Evolutionary conservation across 1,140 invertebrate genomes (phyloP).

Genomic region (Matsumurasca onukii): DNA sequence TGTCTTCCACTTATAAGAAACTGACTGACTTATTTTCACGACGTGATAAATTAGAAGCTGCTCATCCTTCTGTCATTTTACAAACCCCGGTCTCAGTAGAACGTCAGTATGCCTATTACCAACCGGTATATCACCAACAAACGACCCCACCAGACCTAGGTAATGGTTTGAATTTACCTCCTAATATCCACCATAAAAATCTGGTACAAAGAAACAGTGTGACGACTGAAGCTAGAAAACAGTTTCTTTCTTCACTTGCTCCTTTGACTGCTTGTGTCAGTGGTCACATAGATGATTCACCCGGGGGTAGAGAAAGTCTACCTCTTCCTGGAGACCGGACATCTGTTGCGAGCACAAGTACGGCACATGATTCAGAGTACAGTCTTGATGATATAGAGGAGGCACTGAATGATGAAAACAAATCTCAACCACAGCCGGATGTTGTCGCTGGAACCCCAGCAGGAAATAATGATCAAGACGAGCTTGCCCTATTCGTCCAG

Average conservation of each 20-base stretch:
- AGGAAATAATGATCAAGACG: conserved; percentile 60
- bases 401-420: conserved; percentile 51
- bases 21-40: conserved; percentile 64
- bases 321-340: conserved; percentile 49
- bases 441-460: conserved; percentile 71
- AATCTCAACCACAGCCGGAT: conserved; percentile 61
- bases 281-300: conserved; percentile 34
- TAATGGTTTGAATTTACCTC: conserved; percentile 49
- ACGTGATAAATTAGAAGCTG: conserved; percentile 47
- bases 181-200: conserved; percentile 29
- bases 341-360: conserved; percentile 48
- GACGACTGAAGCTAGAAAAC: conserved; percentile 59
- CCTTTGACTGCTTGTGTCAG: conserved; percentile 70
- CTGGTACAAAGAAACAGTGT: conserved; percentile 36
- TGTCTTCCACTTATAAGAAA: conserved; percentile 64
- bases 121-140: conserved; percentile 36
- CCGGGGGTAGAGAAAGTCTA: conserved; percentile 16
- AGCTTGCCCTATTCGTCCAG: conserved; percentile 79
- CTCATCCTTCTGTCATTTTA: conserved; percentile 24
- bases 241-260: conserved; percentile 72
- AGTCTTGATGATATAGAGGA: conserved; percentile 67
- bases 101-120: conserved; percentile 41
- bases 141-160: conserved; percentile 56
- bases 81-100: conserved; percentile 37
- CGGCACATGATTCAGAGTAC: conserved; percentile 53